phyloP scores from a whole-genome alignment of 2,113 vertebrate species.

The Campylomormyrus tamandua region DNA sequence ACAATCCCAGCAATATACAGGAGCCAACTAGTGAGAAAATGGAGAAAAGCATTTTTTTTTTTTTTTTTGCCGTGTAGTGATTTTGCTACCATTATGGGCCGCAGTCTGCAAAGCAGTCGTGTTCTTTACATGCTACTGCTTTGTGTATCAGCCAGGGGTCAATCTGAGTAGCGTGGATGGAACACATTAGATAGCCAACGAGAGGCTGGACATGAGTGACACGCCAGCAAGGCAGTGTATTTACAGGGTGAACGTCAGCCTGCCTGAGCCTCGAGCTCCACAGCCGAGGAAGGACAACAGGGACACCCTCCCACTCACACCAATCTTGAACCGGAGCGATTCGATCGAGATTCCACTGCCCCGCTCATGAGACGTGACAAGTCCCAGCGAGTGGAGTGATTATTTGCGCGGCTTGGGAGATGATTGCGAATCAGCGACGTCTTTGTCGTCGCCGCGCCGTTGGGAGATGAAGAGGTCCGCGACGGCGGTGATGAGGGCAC shows the following conservation, averaged over 20 bases:
- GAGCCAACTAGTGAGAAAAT: background rate
- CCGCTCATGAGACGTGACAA: background rate
- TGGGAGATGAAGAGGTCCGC: slow-evolving; percentile 31
- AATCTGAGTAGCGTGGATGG: background rate
- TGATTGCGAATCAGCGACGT: slow-evolving; percentile 23
- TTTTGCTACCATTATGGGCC: background rate
- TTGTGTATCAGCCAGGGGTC: background rate
- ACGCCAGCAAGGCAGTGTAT: background rate
- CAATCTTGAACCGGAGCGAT: background rate
- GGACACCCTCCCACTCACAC: slow-evolving; percentile 16
- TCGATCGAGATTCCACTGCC: background rate
- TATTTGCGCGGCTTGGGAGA: slow-evolving; percentile 12
- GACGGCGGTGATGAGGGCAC: slow-evolving; percentile 14
- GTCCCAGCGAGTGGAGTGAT: slow-evolving; percentile 20
- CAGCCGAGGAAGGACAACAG: background rate
- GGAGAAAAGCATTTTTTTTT: background rate
- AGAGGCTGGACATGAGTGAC: background rate
- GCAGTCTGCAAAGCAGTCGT: background rate
- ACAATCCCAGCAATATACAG: background rate
- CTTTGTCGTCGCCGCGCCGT: slow-evolving; percentile 8
- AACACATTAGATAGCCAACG: background rate
- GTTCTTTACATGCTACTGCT: background rate
- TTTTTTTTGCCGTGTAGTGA: background rate
- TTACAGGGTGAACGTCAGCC: background rate
- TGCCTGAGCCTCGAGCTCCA: background rate